Percentiles rank a stretch among this genome's conserved stretches.
Evolutionary conservation across 1,140 invertebrate genomes (phyloP).

Genomic region (Zaprionus africanus): DNA sequence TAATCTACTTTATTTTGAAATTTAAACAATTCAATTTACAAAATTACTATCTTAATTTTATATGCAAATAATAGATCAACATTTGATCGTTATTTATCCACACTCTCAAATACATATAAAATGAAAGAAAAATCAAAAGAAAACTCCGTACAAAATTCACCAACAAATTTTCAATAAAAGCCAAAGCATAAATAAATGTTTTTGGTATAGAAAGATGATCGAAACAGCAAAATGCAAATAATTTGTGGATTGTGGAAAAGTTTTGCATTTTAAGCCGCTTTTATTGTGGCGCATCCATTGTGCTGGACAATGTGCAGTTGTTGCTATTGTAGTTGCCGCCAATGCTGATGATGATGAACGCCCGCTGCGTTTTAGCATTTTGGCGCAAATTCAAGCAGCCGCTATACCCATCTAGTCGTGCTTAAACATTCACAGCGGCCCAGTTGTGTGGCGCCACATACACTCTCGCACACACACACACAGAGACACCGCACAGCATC

Average conservation of each 20-base stretch:
- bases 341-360: slow-evolving; percentile 55
- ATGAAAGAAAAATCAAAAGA: background rate
- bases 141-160: background rate
- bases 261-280: slow-evolving; percentile 47
- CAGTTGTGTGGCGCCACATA: slow-evolving; percentile 56
- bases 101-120: background rate
- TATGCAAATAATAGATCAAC: no score
- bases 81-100: no score
- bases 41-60: no score
- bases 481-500: slow-evolving; percentile 17
- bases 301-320: slow-evolving; percentile 28
- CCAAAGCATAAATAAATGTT: background rate
- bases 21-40: background rate
- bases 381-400: slow-evolving; percentile 64
- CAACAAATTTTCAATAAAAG: background rate
- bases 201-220: background rate
- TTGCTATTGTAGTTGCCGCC: slow-evolving; percentile 11
- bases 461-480: slow-evolving; percentile 19
- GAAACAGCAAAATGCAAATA: background rate
- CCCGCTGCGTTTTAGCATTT: slow-evolving; percentile 77
- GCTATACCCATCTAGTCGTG: slow-evolving; percentile 32
- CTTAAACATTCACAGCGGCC: slow-evolving; percentile 33
- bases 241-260: background rate
- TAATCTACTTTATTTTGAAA: background rate
- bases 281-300: slow-evolving; percentile 47